A percentile compares a stretch with the other conserved stretches of the same genome.
phyloP scores from a whole-genome alignment of 1,140 invertebrate species.

The Condylostylus longicornis region DNA sequence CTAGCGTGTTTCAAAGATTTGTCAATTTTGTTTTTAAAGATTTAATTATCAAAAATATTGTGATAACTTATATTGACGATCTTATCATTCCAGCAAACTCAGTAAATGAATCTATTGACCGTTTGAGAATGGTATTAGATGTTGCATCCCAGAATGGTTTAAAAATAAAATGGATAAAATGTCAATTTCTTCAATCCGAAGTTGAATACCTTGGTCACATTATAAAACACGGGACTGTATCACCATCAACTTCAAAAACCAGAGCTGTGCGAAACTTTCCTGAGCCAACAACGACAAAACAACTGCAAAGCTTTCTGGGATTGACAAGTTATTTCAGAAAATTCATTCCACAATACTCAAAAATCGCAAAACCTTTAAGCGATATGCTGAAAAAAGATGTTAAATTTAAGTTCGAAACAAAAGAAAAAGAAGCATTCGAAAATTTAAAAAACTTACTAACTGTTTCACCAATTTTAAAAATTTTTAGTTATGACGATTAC shows the following conservation, averaged over 20 bases:
- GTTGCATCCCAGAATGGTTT: constrained; percentile 4
- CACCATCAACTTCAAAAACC: constrained; percentile 15
- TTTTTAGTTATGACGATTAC: constrained; percentile 7
- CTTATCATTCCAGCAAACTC: constrained; percentile 4
- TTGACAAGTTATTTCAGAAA: constrained; percentile 23
- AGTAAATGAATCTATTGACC: not conserved
- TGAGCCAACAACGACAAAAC: constrained; percentile 13
- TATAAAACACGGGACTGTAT: constrained; percentile 9
- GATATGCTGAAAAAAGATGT: constrained; percentile 5
- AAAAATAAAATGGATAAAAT: constrained; percentile 5
- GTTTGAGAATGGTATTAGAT: constrained; percentile 7
- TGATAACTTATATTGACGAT: constrained; percentile 6
- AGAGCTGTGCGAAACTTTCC: constrained; percentile 19
- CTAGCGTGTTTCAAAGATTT: not conserved
- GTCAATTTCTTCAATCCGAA: constrained; percentile 3
- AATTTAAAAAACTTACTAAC: constrained; percentile 4
- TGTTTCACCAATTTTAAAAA: constrained; percentile 7
- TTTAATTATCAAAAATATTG: constrained; percentile 7
- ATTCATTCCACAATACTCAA: constrained; percentile 18
- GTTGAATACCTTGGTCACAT: constrained; percentile 11
- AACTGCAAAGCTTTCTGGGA: constrained; percentile 19
- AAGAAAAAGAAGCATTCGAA: constrained; percentile 4
- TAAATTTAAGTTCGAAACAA: constrained; percentile 5
- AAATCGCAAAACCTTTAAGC: constrained; percentile 16
- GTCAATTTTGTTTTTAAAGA: constrained; percentile 1